These are phyloP conservation scores for Hylaeus volcanicus DNA, from an alignment of 1,140 invertebrate genomes.

Conservation along the genomic window DNA sequence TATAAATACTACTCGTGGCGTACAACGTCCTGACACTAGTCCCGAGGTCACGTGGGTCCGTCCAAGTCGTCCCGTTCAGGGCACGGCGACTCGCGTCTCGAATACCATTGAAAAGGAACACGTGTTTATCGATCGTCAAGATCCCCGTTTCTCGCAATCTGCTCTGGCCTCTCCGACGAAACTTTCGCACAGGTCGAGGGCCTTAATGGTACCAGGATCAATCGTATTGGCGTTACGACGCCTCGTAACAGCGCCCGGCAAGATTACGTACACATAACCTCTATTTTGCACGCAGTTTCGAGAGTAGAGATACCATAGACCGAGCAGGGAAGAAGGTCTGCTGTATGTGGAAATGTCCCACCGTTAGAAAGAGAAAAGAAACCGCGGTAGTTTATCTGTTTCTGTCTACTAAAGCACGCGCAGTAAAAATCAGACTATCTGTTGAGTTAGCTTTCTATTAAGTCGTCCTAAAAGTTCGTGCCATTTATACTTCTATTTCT, in stretches of 20 bases:
- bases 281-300: background rate
- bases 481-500: no score
- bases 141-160: background rate
- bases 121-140: background rate
- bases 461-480: no score
- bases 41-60: slow-evolving; percentile 36
- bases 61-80: slow-evolving; percentile 11
- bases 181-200: no score
- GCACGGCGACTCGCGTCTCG: background rate
- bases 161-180: no score
- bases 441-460: no score
- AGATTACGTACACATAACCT: background rate
- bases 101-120: background rate
- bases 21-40: slow-evolving; percentile 51
- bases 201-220: background rate
- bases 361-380: no score
- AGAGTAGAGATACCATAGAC: no score
- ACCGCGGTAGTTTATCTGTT: no score
- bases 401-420: no score
- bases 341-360: no score
- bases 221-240: background rate
- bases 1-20: slow-evolving; percentile 72
- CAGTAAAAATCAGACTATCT: no score
- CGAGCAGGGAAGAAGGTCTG: no score
- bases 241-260: background rate